These are phyloP conservation scores for Apodemus speciosus DNA, from an alignment of 2,113 vertebrate genomes.

Conservation along the genomic window DNA sequence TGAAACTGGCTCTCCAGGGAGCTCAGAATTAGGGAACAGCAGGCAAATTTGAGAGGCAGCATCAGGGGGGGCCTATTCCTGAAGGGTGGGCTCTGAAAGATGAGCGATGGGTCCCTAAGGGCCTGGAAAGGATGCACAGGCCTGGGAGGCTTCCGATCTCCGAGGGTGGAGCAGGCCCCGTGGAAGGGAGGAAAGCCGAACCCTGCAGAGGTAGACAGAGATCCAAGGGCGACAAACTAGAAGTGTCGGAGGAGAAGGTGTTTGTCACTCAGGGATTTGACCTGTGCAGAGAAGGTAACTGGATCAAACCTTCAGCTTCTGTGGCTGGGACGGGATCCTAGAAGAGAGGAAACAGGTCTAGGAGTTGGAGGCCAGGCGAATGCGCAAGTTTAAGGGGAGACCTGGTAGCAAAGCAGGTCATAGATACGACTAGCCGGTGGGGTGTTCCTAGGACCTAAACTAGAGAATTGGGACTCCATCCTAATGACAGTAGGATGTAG, in stretches of 20 bases:
- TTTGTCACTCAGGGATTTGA: not conserved
- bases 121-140: not conserved
- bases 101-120: not conserved
- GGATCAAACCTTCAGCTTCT: not conserved
- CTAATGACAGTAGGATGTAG: not conserved
- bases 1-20: not conserved
- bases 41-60: not conserved
- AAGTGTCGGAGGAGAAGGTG: not conserved
- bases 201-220: not conserved
- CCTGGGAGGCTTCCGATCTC: not conserved
- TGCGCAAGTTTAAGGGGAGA: not conserved
- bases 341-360: not conserved
- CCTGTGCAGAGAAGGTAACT: not conserved
- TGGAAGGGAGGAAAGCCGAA: not conserved
- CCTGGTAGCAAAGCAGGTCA: not conserved
- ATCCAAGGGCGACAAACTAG: not conserved
- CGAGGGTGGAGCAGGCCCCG: fast-evolving
- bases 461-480: not conserved
- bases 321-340: not conserved
- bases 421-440: too few species aligned
- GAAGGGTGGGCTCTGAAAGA: not conserved
- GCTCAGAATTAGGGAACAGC: not conserved
- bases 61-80: not conserved
- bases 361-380: not conserved
- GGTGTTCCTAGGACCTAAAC: not conserved